Evolutionary conservation across 1,140 invertebrate species (phyloP).

Genomic region (Philopotamus ludificatus): DNA sequence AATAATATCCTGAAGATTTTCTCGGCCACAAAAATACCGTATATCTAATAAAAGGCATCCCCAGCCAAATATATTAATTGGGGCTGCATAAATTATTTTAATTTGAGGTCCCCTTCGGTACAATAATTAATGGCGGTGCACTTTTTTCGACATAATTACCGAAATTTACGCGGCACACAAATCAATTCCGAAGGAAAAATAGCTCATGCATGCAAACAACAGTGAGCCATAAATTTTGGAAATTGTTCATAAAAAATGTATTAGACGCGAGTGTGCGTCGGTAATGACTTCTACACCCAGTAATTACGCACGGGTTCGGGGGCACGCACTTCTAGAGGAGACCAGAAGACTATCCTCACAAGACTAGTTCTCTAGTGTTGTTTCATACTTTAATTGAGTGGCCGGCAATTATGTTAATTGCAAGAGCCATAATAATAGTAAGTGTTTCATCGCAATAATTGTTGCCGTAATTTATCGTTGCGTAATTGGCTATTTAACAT

Average conservation of each 20-base stretch:
- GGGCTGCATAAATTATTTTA: too few species aligned
- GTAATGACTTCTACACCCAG: constrained; percentile 30
- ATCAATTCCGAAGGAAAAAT: not conserved
- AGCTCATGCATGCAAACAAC: not conserved
- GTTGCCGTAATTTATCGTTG: constrained; percentile 26
- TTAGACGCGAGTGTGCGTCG: constrained; percentile 26
- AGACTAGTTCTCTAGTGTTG: not conserved
- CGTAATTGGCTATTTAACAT: constrained; percentile 22
- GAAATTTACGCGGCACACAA: too few species aligned
- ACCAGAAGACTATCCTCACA: not conserved
- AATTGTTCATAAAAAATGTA: constrained; percentile 32
- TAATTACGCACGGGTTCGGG: constrained; percentile 25
- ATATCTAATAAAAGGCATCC: too few species aligned
- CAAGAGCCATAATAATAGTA: constrained; percentile 24
- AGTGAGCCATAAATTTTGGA: constrained; percentile 12
- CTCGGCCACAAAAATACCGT: too few species aligned
- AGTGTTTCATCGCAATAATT: constrained; percentile 33
- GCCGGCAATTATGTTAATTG: constrained; percentile 33
- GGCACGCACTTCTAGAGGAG: constrained; percentile 4
- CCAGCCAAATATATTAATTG: too few species aligned
- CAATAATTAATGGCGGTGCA: too few species aligned
- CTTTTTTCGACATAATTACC: too few species aligned
- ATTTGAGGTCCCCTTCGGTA: too few species aligned
- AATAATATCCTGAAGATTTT: not conserved
- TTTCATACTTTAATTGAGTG: constrained; percentile 19